phyloP scores from a whole-genome alignment of 2,888 invertebrate genomes.

The Mythimna vitellina region DNA sequence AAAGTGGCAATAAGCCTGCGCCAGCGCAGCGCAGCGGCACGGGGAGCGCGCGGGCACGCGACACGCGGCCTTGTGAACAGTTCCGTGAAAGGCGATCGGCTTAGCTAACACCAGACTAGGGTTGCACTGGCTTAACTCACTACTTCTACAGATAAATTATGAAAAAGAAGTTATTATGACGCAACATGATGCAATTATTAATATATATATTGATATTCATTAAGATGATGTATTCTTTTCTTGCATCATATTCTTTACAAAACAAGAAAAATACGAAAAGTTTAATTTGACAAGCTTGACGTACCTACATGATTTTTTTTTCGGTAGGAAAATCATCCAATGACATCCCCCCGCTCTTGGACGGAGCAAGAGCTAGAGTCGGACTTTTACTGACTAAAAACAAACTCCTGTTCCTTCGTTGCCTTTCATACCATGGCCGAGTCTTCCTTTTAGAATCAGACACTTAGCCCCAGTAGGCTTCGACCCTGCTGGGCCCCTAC shows the following conservation, averaged over 20 bases:
- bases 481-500: no score
- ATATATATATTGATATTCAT: no score
- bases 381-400: no score
- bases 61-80: conserved; percentile 71
- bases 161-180: background rate
- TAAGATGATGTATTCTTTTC: no score
- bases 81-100: conserved; percentile 77
- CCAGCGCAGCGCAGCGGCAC: conserved; percentile 34
- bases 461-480: no score
- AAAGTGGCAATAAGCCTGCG: conserved; percentile 38
- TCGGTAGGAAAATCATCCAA: no score
- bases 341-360: no score
- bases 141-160: background rate
- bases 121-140: conserved; percentile 36
- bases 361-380: no score
- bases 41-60: conserved; percentile 58
- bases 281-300: background rate
- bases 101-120: conserved; percentile 59
- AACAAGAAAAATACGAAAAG: background rate
- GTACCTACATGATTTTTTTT: background rate
- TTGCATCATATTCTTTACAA: background rate
- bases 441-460: no score
- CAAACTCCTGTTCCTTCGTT: no score
- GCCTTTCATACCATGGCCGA: no score
- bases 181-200: background rate